Conservation (phyloP, 2,797 vertebrate species). For the Poeciliopsis turneri region DNA sequence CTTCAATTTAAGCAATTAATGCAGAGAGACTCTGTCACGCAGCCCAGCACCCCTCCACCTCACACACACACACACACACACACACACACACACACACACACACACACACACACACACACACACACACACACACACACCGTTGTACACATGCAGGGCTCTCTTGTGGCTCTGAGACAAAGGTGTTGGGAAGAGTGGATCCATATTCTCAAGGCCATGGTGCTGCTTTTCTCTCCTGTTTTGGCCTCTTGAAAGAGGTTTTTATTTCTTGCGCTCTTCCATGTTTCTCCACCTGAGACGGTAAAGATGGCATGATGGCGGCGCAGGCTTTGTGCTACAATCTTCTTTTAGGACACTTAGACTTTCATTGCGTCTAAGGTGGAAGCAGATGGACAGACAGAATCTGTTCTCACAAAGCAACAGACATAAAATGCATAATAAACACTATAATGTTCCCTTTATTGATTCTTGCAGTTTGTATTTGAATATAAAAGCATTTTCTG, state of each 20-base stretch:
- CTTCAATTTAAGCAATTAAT: conserved; percentile 99
- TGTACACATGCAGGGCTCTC: conserved; percentile 39
- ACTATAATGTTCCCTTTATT: background rate
- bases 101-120: conserved; percentile 29
- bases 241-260: conserved; percentile 20
- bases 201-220: conserved; percentile 69
- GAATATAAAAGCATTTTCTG: background rate
- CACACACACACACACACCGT: too few species aligned
- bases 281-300: conserved; percentile 32
- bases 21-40: conserved; percentile 89
- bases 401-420: too few species aligned
- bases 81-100: background rate
- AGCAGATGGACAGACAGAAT: background rate
- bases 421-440: background rate
- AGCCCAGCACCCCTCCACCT: conserved; percentile 47
- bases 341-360: background rate
- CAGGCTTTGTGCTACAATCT: background rate
- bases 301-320: conserved; percentile 16
- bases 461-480: background rate
- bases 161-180: conserved; percentile 67
- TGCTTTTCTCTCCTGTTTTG: conserved; percentile 44
- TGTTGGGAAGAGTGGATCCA: conserved; percentile 64
- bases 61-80: conserved; percentile 30
- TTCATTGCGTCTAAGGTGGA: background rate
- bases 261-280: background rate